Base-by-base conservation (phyloP, 2,888 invertebrate genomes). In the Nipponacmea schrenckii region DNA sequence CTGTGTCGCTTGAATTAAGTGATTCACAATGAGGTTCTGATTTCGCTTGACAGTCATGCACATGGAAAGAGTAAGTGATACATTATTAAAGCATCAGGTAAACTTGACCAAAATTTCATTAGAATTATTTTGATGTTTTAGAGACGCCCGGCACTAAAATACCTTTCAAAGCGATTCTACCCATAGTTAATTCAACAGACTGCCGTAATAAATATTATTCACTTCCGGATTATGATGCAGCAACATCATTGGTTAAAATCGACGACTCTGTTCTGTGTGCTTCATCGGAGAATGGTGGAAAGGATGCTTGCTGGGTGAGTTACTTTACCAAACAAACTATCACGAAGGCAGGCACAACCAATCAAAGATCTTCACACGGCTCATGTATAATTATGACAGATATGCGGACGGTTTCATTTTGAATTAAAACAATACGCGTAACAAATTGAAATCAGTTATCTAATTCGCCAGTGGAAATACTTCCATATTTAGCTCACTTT, bases 221-320 rank as follows among this genome's bases (percentile, higher is more conserved):
- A 20, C 73, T 81, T 14, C 81, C 81, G 5, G 77, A 74, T 5
- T 74, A 69, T 14, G 78, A 81, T 66, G 71, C 67, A 26, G 77
- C 76, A n/a, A 79, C 72, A 65, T 62, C 67, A 10, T 64, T 62
- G 2, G 78, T 83, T 0, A 70, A 77, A 3, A 78, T 83, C 27
- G 78, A 75, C 39, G 78, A 80, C 24, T 77, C 80, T 2, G 80
- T 81, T 15, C 68, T 84, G 10, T 85, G 84, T 75, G 83, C 83
- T 2, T 77, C 80, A 17, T 75, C 77, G 8, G 77, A 76, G 20
- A 74, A 77, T 17, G 79, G 79, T n/a, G 80, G 78, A 1, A 74
- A 74, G 10, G 85, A 84, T 70, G 79, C 84, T 0, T 83, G 83
- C 62, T 71, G 68, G 74, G 83, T 81, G 72, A 70, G 78, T 72